Evolutionary conservation across 2,888 invertebrate genomes (phyloP), one percentile per base, ranked within the genome.

Genomic region (Thereva nobilitata): DNA sequence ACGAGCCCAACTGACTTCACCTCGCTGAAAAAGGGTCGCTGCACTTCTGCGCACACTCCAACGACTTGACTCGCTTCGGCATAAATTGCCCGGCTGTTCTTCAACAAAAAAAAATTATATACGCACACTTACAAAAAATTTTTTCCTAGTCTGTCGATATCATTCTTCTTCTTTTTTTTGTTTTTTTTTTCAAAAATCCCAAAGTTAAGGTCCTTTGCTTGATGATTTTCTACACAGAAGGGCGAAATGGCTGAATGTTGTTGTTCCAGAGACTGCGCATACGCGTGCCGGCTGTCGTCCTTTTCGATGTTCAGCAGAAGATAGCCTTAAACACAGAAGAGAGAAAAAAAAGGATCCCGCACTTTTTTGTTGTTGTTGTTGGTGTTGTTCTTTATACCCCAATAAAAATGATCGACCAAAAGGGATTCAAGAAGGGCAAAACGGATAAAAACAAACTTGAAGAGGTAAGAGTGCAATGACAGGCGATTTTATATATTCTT

Each of bases 251-350:
- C 23, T 23, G 23, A 23, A 23, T 23, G 23, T 64, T 45, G 44
- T 42, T 50, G 64, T 64, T 64, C 53, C 64, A 42, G 42, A 53
- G 64, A 53, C 42, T 64, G 64, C 52, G 38, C 23, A 44, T 52
- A 44, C 64, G 53, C 64, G 64, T 64, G 64, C 64, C 64, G 64
- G 64, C 64, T 64, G 64, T 64, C 64, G 44, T 44, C 37, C 35
- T 42, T 44, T 10, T 37, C 9, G 9, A 9, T 10, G 4, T 4
- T 10, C 7, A 45, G 10, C 44, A 45, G 10, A 45, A 45, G n/a
- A 23, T 23, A 23, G 23, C 23, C 23, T 23, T 23, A 23, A 23
- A 23, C 23, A 23, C 23, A 23, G 23, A 23, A 23, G 23, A 23
- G 34, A 47, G 40, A 47, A 38, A 47, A 59, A 59, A 38, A 59